Percentiles rank a stretch among this genome's conserved stretches.
phyloP scores from a whole-genome alignment of 2,797 vertebrate species.

The Spinus olivaceus region DNA sequence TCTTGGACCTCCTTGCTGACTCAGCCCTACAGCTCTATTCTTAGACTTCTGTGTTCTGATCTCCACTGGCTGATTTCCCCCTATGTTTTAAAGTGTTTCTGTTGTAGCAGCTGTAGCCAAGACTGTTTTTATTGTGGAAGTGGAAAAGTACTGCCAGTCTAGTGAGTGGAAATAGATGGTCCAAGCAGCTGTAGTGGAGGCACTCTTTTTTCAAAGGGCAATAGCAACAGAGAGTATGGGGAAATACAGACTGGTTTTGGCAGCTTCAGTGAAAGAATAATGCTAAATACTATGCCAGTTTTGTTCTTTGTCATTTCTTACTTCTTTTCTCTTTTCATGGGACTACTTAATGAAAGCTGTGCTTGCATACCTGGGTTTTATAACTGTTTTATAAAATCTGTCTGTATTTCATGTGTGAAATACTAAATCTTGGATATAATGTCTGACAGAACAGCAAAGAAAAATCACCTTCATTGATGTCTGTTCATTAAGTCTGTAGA shows the following conservation, averaged over 20 bases:
- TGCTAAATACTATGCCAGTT: not conserved
- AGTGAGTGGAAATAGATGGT: not conserved
- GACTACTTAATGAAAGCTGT: not conserved
- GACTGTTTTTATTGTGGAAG: not conserved
- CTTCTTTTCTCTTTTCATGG: not conserved
- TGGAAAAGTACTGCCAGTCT: constrained; percentile 52
- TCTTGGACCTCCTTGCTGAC: constrained; percentile 19
- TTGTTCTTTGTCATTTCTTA: not conserved
- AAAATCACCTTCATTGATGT: not conserved
- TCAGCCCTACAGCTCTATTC: constrained; percentile 29
- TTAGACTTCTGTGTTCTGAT: constrained; percentile 21
- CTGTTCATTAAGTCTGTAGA: not conserved
- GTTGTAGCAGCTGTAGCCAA: constrained; percentile 22
- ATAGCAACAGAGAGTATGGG: not conserved
- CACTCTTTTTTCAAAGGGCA: not conserved
- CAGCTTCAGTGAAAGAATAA: not conserved
- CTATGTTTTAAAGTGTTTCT: constrained; percentile 25
- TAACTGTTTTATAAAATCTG: not conserved
- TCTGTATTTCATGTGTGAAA: not conserved
- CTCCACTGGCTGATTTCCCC: constrained; percentile 30
- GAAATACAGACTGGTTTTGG: not conserved
- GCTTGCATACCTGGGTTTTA: not conserved
- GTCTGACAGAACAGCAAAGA: not conserved
- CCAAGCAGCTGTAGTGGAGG: not conserved
- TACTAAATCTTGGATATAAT: not conserved